These are phyloP conservation scores for Pitta sordida DNA, from an alignment of 2,113 vertebrate species.

Conservation along the genomic window DNA sequence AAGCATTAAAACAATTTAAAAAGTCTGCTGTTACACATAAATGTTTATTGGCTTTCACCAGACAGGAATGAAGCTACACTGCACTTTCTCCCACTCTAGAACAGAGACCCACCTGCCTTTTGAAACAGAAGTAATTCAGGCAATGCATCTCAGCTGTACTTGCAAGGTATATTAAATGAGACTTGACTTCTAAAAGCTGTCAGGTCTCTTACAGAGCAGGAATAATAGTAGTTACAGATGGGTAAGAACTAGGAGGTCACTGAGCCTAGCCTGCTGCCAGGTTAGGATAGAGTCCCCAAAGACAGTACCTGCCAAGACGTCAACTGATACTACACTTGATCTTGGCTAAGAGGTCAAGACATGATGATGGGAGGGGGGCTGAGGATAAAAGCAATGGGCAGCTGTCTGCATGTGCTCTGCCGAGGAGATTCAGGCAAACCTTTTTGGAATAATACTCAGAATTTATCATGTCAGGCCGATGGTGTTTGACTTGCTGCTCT, in stretches of 20 bases:
- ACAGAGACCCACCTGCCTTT: neutral
- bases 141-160: neutral
- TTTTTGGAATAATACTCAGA: neutral
- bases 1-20: neutral
- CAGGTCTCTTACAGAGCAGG: neutral
- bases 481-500: conserved; percentile 28
- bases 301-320: neutral
- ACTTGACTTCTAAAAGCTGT: neutral
- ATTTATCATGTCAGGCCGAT: neutral
- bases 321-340: neutral
- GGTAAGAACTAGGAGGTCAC: neutral
- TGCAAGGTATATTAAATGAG: neutral
- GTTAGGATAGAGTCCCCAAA: neutral
- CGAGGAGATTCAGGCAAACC: neutral
- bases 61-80: accelerated
- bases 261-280: neutral
- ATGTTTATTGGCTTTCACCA: neutral
- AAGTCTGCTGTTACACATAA: neutral
- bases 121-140: neutral
- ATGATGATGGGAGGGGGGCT: neutral
- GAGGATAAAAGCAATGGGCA: neutral
- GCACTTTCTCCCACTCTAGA: neutral
- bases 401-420: neutral
- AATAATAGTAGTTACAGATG: neutral
- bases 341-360: neutral